These are phyloP conservation scores for Perithous albicinctus DNA, from an alignment of 2,888 invertebrate species.

Conservation along the genomic window DNA sequence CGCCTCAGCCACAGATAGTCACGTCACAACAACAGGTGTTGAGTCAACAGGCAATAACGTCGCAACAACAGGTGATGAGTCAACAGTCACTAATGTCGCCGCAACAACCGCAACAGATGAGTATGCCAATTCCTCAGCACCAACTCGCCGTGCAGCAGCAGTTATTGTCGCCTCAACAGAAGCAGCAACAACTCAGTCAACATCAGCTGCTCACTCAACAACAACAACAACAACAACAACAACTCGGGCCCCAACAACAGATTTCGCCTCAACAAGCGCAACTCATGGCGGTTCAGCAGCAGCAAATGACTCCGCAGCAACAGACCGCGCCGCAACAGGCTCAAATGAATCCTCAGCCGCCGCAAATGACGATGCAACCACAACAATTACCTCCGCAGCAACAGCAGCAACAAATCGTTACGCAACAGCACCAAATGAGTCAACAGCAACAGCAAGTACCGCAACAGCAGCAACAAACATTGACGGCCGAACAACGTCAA, in stretches of 20 bases:
- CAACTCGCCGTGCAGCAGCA: constrained; percentile 69
- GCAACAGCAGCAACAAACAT: constrained; percentile 84
- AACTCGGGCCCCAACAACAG: constrained; percentile 80
- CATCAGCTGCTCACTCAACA: constrained; percentile 73
- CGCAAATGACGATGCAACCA: constrained; percentile 77
- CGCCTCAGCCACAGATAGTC: constrained; percentile 70
- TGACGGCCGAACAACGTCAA: constrained; percentile 81
- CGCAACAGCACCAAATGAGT: constrained; percentile 69
- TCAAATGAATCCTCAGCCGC: constrained; percentile 71
- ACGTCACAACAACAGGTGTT: constrained; percentile 71
- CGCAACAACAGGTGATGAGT: constrained; percentile 71
- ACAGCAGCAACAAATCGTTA: constrained; percentile 75
- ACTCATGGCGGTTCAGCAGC: constrained; percentile 86
- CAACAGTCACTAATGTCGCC: constrained; percentile 67
- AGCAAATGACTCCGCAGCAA: constrained; percentile 83
- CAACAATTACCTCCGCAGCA: constrained; percentile 73
- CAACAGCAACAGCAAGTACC: constrained; percentile 80
- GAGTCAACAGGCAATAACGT: constrained; percentile 72
- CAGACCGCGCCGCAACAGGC: constrained; percentile 80
- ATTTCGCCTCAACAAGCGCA: constrained; percentile 87
- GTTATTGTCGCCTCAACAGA: constrained; percentile 68
- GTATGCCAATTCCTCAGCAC: constrained; percentile 64
- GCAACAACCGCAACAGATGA: constrained; percentile 69
- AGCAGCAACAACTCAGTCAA: constrained; percentile 75
- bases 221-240: constrained; percentile 85